Conservation (phyloP, 2,888 invertebrate species). For the Neocrepidodera transversa region DNA sequence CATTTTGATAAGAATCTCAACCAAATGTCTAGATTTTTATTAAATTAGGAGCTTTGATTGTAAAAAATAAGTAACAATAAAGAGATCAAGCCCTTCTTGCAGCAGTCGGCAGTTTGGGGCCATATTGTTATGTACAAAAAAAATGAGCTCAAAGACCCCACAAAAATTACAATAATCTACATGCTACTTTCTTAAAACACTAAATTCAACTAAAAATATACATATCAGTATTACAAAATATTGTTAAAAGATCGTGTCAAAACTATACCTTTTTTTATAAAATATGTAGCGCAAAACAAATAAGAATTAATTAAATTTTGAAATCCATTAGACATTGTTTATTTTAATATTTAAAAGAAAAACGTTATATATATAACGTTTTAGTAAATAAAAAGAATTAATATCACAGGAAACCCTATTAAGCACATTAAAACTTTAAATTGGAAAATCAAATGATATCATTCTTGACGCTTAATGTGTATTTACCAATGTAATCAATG, state of each 20-base stretch:
- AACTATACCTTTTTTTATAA: not conserved
- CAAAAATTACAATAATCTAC: conserved; percentile 45
- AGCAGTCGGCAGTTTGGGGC: conserved; percentile 51
- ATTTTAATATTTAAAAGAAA: too few relatives aligned
- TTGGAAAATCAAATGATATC: too few relatives aligned
- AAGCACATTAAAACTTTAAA: too few relatives aligned
- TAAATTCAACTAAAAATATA: conserved; percentile 33
- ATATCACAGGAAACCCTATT: too few relatives aligned
- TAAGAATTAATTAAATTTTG: too few relatives aligned
- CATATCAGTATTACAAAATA: conserved; percentile 31
- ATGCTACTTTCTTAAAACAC: conserved; percentile 31
- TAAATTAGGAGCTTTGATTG: conserved; percentile 37
- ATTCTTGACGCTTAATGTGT: too few relatives aligned
- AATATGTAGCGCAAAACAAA: too few relatives aligned
- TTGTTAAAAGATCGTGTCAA: conserved; percentile 12
- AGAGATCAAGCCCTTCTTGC: conserved; percentile 55
- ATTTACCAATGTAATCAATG: too few relatives aligned
- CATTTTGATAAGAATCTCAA: conserved; percentile 32
- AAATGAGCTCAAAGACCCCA: conserved; percentile 47
- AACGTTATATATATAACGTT: too few relatives aligned
- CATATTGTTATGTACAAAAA: conserved; percentile 49
- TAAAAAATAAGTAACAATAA: conserved; percentile 51
- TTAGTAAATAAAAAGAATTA: too few relatives aligned
- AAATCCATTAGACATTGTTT: too few relatives aligned
- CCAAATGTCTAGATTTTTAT: conserved; percentile 27